Evolutionary conservation across 2,888 invertebrate species (phyloP).

Genomic region (Alsophila aescularia): DNA sequence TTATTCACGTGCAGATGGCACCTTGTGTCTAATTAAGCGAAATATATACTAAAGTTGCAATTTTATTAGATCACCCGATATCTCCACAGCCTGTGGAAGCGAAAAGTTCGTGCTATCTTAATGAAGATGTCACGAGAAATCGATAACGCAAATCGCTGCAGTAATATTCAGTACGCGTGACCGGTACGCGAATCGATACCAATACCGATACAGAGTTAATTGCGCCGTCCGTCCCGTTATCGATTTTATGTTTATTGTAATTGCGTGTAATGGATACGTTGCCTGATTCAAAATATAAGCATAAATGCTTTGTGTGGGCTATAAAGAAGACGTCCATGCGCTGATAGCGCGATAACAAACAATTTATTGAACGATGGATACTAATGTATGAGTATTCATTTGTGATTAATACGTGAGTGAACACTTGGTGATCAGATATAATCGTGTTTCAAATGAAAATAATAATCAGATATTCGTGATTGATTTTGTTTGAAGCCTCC

Average conservation of each 20-base stretch:
- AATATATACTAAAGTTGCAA: not conserved
- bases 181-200: constrained; percentile 20
- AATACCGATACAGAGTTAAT: constrained; percentile 46
- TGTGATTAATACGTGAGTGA: constrained; percentile 9
- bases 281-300: constrained; percentile 14
- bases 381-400: constrained; percentile 6
- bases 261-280: constrained; percentile 39
- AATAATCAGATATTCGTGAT: not conserved
- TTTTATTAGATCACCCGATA: not conserved
- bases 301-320: constrained; percentile 17
- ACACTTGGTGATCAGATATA: not conserved
- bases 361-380: constrained; percentile 8
- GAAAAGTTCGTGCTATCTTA: constrained; percentile 42
- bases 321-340: constrained; percentile 12
- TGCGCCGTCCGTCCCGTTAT: constrained; percentile 40
- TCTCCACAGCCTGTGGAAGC: not conserved
- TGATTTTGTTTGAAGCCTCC: constrained; percentile 4
- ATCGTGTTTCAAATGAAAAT: not conserved
- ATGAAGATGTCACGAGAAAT: constrained; percentile 59
- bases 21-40: not conserved
- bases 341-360: constrained; percentile 3
- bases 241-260: constrained; percentile 44
- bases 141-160: constrained; percentile 49
- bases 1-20: not conserved
- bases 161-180: constrained; percentile 37